Evolutionary conservation across 2,888 invertebrate genomes (phyloP).

Genomic region (Andrena trimmerana): DNA sequence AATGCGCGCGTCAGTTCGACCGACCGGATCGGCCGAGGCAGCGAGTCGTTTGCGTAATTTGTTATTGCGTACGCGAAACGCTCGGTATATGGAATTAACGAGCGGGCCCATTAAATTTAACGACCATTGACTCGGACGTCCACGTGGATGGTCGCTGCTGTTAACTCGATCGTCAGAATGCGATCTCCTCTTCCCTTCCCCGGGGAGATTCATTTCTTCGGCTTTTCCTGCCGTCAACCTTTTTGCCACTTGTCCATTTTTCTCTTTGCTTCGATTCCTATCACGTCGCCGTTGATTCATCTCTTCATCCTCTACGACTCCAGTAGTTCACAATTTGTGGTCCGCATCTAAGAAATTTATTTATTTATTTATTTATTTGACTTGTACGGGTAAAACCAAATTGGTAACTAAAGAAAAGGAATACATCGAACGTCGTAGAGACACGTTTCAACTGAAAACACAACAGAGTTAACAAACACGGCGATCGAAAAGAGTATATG

Average conservation of each 20-base stretch:
- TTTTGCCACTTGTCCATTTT: not conserved
- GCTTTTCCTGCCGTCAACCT: not conserved
- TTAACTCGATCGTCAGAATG: slow-evolving; percentile 44
- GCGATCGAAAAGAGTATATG: too few relatives aligned
- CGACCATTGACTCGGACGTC: slow-evolving; percentile 73
- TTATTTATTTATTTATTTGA: too few relatives aligned
- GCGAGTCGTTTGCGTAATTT: slow-evolving; percentile 73
- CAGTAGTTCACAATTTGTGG: not conserved
- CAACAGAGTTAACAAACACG: too few relatives aligned
- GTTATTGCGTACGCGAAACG: slow-evolving; percentile 73
- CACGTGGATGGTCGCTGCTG: slow-evolving; percentile 61
- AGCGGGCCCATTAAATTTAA: slow-evolving; percentile 75
- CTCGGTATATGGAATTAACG: slow-evolving; percentile 71
- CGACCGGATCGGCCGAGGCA: slow-evolving; percentile 21
- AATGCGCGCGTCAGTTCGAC: slow-evolving; percentile 58
- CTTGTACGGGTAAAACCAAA: too few relatives aligned
- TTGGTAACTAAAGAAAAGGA: too few relatives aligned
- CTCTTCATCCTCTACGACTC: not conserved
- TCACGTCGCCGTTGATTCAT: not conserved
- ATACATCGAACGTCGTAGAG: too few relatives aligned
- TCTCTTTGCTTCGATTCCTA: not conserved
- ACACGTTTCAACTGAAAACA: too few relatives aligned
- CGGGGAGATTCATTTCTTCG: slow-evolving; percentile 13
- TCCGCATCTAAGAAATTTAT: too few relatives aligned
- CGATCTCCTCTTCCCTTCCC: slow-evolving; percentile 15